Base-by-base conservation (phyloP, 2,888 invertebrate genomes). In the Oxytorus armatus region DNA sequence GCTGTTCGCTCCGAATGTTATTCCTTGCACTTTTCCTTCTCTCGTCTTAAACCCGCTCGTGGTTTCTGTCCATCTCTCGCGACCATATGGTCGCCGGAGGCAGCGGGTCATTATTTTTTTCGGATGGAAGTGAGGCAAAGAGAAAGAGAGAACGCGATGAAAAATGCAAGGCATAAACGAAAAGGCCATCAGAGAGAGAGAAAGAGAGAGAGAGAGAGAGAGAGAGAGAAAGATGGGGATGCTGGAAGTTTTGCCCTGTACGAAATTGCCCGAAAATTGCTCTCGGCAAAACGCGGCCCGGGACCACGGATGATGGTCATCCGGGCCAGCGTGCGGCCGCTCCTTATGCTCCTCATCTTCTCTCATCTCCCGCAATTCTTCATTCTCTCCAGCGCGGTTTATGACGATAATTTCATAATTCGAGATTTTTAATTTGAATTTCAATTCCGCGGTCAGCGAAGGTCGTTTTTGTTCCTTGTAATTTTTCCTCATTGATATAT, bases 1-100 rank as follows among this genome's bases (percentile, higher is more conserved):
- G 16, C 57, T 68, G 55, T 68, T 68, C 42, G 59, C 59, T 44
- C 42, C 10, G 36, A 21, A 65, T 14, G 49, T 51, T 36, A 51
- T 73, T 68, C 61, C 49, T 55, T 73, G 53, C 51, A 49, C 63
- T 53, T 51, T 36, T 57, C 53, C 63, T 57, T 61, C 51, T 76
- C 65, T 51, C 49, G 21, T 66, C 23, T 51, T 49, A 47, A 14
- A 47, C 33, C 33, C 8, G 23, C 23, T 53, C n/a, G 49, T 47
- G 8, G 76, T 51, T 80, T 74, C 55, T 77, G 79, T 82, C 73
- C 73, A 74, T 51, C 61, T 80, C 85, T 63, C 73, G 81, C 85
- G 87, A 90, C 90, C 91, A 91, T 91, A 91, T 91, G 91, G 91
- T 89, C 87, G 90, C 91, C 91, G 89, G 82, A 84, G 88, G 89